Base-by-base conservation (phyloP, 2,113 vertebrate genomes). In the Aegotheles bennettii region DNA sequence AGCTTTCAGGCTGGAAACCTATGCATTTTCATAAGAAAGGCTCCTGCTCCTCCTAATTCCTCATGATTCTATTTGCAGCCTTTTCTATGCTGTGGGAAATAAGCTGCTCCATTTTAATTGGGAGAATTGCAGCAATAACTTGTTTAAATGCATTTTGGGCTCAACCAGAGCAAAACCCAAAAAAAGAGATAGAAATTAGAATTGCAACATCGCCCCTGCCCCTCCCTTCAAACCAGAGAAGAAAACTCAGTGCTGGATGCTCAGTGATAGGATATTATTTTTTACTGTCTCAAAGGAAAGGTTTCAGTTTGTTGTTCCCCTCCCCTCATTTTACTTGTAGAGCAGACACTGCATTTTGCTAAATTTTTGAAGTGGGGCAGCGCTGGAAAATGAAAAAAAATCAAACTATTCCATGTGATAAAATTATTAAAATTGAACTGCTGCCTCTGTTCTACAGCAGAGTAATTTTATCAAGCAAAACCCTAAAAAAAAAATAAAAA, bases 71-170 rank as follows among this genome's bases (percentile, higher is more conserved):
- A 43, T 92, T 89, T 63, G 86, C 71, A 84, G 86, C 65, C 47
- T 85, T 86, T 88, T 69, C 60, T 77, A 33, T 50, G 88, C 80
- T 74, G 59, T 70, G 94, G 90, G 90, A 95, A 97, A 94, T 86
- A 89, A 93, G 83, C 84, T 67, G 83, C 54, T 97, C 80, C 92
- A 67, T 97, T 94, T 77, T 93, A 90, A 95, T 74, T 80, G 95
- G 51, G 71, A 88, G 71, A 92, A 88, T 38, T 53, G 54, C 76
- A 77, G 89, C 75, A 74, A 77, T 80, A 75, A 61, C 64, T 61
- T 57, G 33, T 88, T 94, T 54, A 88, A 92, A 92, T 74, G 83
- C 73, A 54, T 88, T 90, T 92, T 77, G 71, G 45, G 59, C 48
- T 82, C 61, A 61, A 51, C 51, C 50, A 47, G 76, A 86, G 51